Evolutionary conservation across 92 coral and sea anemone genomes (phyloP).

Genomic region (Actinostola sp.): DNA sequence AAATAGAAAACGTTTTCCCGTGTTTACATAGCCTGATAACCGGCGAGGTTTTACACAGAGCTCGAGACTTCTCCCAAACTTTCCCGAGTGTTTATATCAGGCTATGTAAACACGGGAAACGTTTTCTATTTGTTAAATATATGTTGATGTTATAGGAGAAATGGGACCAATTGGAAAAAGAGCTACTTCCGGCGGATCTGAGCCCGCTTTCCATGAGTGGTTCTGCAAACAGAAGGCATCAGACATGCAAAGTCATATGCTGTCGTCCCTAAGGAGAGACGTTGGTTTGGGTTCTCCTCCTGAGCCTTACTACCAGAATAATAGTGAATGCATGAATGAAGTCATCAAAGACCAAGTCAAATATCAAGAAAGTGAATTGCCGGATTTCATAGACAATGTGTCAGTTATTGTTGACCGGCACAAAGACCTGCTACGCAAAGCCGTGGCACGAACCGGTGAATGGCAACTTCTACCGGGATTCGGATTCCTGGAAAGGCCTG

Average conservation of each 20-base stretch:
- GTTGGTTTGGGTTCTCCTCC: conserved; percentile 42
- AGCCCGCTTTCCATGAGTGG: conserved; percentile 32
- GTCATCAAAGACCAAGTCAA: conserved; percentile 37
- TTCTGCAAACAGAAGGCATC: conserved; percentile 20
- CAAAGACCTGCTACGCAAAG: conserved; percentile 25
- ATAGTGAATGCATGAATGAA: conserved; percentile 42
- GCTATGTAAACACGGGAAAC: too few species aligned
- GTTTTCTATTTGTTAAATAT: too few species aligned
- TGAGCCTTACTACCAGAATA: conserved; percentile 37
- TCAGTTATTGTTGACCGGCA: conserved; percentile 17
- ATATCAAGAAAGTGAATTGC: conserved; percentile 25
- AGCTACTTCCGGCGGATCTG: too few species aligned
- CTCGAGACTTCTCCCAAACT: too few species aligned
- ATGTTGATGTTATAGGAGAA: too few species aligned
- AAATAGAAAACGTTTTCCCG: too few species aligned
- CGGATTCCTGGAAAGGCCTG: conserved; percentile 22
- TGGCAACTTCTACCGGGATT: conserved; percentile 27
- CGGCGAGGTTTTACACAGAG: too few species aligned
- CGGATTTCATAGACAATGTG: conserved; percentile 16
- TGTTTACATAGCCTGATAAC: too few species aligned
- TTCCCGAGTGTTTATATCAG: too few species aligned
- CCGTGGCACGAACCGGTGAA: conserved; percentile 23
- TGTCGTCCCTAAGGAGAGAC: conserved; percentile 30
- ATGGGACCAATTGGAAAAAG: too few species aligned
- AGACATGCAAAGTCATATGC: conserved; percentile 40